These are phyloP conservation scores for Ochotona curzoniae DNA, from an alignment of 2,113 vertebrate species.

Conservation along the genomic window DNA sequence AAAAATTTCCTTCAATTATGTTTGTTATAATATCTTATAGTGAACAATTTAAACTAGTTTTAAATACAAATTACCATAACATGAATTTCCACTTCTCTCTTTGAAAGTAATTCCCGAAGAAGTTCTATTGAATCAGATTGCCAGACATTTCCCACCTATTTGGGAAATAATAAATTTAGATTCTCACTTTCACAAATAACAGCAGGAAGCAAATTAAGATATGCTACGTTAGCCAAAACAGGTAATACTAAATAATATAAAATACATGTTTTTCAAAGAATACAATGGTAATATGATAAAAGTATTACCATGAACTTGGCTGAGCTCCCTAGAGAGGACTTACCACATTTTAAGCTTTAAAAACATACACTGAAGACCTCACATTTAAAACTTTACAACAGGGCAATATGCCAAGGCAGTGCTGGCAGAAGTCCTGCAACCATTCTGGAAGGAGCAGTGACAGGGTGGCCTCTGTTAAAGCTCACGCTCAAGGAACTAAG, in stretches of 20 bases:
- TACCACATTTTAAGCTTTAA: conserved; percentile 42
- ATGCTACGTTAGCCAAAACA: conserved; percentile 5
- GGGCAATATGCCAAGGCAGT: background rate
- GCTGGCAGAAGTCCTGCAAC: background rate
- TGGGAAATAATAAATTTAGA: conserved; percentile 53
- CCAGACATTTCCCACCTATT: conserved; percentile 91
- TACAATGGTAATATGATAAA: background rate
- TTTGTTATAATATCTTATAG: conserved; percentile 1
- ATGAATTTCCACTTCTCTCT: conserved; percentile 89
- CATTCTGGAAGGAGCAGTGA: background rate
- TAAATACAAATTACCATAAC: conserved; percentile 87
- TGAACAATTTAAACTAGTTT: conserved; percentile 43
- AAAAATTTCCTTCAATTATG: conserved; percentile 53
- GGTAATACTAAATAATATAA: background rate
- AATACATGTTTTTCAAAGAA: background rate
- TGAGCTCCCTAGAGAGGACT: background rate
- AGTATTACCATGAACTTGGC: conserved; percentile 41
- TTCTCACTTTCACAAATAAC: conserved; percentile 27
- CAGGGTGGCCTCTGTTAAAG: background rate
- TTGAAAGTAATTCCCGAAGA: conserved; percentile 90
- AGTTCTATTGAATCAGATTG: conserved; percentile 91
- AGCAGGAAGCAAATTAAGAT: conserved; percentile 29
- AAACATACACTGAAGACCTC: conserved; percentile 53
- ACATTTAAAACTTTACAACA: background rate
- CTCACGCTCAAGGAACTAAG: background rate